These are phyloP conservation scores for Hydrocynus forskahlii DNA, from an alignment of 2,797 vertebrate genomes.

Conservation along the genomic window DNA sequence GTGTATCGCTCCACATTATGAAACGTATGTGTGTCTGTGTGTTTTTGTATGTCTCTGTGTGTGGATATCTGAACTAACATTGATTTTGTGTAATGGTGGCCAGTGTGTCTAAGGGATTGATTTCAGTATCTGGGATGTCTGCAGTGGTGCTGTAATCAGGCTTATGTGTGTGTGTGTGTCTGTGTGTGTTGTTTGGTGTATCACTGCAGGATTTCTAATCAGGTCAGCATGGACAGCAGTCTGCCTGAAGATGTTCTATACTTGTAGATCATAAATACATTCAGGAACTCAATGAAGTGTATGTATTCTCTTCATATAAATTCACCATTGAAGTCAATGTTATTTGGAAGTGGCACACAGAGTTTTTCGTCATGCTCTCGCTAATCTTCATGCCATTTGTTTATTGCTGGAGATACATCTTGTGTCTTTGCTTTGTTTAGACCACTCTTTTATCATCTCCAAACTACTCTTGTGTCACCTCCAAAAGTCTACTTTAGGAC, in stretches of 20 bases:
- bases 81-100: background rate
- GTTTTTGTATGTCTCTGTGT: background rate
- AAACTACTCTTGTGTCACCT: too few relatives aligned
- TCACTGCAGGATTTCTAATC: background rate
- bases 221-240: background rate
- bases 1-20: too few relatives aligned
- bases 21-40: background rate
- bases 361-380: too few relatives aligned
- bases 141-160: background rate
- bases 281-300: background rate
- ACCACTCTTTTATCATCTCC: too few relatives aligned
- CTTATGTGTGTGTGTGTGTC: background rate
- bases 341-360: too few relatives aligned
- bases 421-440: too few relatives aligned
- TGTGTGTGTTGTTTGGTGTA: background rate
- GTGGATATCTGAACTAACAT: background rate
- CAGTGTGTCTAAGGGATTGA: constrained; percentile 1
- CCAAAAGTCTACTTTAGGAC: too few relatives aligned
- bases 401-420: too few relatives aligned
- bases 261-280: background rate
- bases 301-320: too few relatives aligned
- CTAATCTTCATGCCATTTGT: too few relatives aligned
- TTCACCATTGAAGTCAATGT: too few relatives aligned
- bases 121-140: background rate
- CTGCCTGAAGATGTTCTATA: background rate